These are phyloP conservation scores for Drosophila melanogaster DNA, from an alignment of 1,140 invertebrate species.

Conservation along the genomic window Release_6_plus_ISO1_MT NT_037436.4:20288001-20288500, in stretches of 20 bases:
- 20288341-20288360: not conserved
- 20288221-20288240: constrained; percentile 2
- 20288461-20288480: constrained; percentile 49
- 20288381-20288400: constrained; percentile 35
- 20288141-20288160: constrained; percentile 25
- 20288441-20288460: constrained; percentile 59
- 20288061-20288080: constrained; percentile 26
- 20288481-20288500: constrained; percentile 59
- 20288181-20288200: constrained; percentile 9
- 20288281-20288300: not conserved
- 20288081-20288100: constrained; percentile 37
- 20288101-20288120: constrained; percentile 39
- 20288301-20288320: constrained; percentile 10
- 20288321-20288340: not conserved
- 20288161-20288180: constrained; percentile 5
- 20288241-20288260: not conserved
- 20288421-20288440: constrained; percentile 48
- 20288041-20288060: not conserved
- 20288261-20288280: not conserved
- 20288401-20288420: constrained; percentile 15
- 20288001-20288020: constrained; percentile 6
- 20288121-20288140: constrained; percentile 40
- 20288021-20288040: no score
- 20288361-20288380: constrained; percentile 3
- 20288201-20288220: constrained; percentile 2